A percentile compares a stretch with the other conserved stretches of the same genome.
These are phyloP conservation scores for Lycodopsis pacificus DNA, from an alignment of 2,797 vertebrate genomes.

Conservation along the genomic window DNA sequence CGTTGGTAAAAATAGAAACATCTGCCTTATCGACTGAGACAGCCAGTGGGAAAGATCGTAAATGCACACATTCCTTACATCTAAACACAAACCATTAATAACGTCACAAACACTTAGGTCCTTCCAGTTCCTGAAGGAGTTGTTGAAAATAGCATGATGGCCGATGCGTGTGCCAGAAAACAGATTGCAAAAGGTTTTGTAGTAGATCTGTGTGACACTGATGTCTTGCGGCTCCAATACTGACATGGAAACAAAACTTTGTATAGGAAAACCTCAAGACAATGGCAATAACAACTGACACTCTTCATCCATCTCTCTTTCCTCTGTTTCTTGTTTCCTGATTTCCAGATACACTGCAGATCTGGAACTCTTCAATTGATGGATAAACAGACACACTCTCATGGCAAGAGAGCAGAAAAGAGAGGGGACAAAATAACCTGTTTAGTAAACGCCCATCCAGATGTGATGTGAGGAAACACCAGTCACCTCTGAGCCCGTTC, in stretches of 20 bases:
- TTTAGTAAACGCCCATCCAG: slow-evolving; percentile 1
- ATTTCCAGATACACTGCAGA: background rate
- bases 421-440: background rate
- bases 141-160: slow-evolving; percentile 33
- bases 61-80: slow-evolving; percentile 18
- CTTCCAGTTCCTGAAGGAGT: slow-evolving; percentile 6
- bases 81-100: background rate
- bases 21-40: slow-evolving; percentile 25
- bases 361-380: background rate
- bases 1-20: slow-evolving; percentile 35
- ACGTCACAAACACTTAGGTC: slow-evolving; percentile 26
- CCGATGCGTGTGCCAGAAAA: slow-evolving; percentile 17
- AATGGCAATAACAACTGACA: background rate
- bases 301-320: slow-evolving; percentile 8
- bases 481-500: background rate
- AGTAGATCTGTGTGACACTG: slow-evolving; percentile 11
- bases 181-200: slow-evolving; percentile 3
- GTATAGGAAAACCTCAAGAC: slow-evolving; percentile 5
- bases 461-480: slow-evolving; percentile 11
- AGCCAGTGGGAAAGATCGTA: background rate
- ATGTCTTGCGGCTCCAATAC: slow-evolving; percentile 27
- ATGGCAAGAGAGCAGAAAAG: background rate
- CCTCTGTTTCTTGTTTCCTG: slow-evolving; percentile 7
- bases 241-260: slow-evolving; percentile 7
- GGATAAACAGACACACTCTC: slow-evolving; percentile 11